A percentile compares a stretch with the other conserved stretches of the same genome.
phyloP scores from a whole-genome alignment of 1,140 invertebrate species.

The Drosophila lacertosa region DNA sequence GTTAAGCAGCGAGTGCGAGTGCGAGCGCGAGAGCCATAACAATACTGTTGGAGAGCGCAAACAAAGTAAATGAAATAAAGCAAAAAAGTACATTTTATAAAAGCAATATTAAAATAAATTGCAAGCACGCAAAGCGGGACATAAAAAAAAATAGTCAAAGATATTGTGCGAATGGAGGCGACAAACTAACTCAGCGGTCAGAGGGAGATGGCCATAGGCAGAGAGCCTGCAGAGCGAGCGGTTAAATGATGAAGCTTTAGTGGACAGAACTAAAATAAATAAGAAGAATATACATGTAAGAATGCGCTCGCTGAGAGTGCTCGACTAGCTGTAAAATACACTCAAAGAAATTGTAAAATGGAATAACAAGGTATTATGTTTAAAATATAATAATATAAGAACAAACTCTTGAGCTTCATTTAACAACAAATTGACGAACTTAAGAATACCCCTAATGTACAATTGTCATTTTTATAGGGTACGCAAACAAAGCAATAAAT shows the following conservation, averaged over 20 bases:
- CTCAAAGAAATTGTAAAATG: too few species aligned
- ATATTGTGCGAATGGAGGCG: conserved; percentile 8
- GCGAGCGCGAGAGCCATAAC: conserved; percentile 21
- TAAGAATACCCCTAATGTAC: neutral
- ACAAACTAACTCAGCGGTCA: conserved; percentile 13
- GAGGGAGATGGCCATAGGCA: conserved; percentile 3
- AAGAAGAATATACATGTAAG: conserved; percentile 37
- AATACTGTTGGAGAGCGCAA: conserved; percentile 26
- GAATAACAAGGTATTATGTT: too few species aligned
- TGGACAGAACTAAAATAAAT: conserved; percentile 49
- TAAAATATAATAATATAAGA: too few species aligned
- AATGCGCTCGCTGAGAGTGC: neutral
- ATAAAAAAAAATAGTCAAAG: conserved; percentile 36
- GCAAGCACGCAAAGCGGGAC: conserved; percentile 8
- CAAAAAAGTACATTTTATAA: conserved; percentile 30
- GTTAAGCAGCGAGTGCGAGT: conserved; percentile 15
- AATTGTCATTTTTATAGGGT: neutral
- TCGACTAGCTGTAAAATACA: neutral
- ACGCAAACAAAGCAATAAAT: conserved; percentile 63
- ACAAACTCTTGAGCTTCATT: too few species aligned
- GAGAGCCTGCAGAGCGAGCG: neutral
- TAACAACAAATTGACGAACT: neutral
- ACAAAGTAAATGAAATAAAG: conserved; percentile 30
- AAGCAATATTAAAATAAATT: conserved; percentile 51
- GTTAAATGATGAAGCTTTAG: conserved; percentile 30